Conservation (phyloP, 2,888 invertebrate genomes). For the Euzophera pinguis region DNA sequence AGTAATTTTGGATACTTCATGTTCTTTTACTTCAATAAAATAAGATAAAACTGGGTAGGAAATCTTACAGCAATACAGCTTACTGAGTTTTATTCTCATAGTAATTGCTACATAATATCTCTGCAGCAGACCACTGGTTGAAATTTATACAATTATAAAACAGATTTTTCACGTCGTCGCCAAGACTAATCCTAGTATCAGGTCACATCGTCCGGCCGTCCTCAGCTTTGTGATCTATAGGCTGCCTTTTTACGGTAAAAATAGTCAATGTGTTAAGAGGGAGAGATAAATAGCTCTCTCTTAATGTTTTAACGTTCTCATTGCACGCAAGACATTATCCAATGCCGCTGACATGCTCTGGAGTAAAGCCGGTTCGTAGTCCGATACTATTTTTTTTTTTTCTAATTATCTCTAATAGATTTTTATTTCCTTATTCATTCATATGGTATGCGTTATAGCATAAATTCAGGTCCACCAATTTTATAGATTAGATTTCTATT, state of each 20-base stretch:
- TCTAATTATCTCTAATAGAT: too few relatives aligned
- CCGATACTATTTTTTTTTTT: not conserved
- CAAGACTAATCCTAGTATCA: not conserved
- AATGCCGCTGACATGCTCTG: slow-evolving; percentile 5
- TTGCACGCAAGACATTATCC: slow-evolving; percentile 7
- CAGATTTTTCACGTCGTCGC: not conserved
- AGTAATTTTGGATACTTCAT: too few relatives aligned
- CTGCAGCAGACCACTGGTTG: not conserved
- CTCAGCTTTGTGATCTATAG: slow-evolving; percentile 2
- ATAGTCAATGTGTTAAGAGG: slow-evolving; percentile 4
- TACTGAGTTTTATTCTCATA: not conserved
- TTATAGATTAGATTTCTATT: too few relatives aligned
- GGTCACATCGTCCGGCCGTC: not conserved
- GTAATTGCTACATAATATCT: not conserved
- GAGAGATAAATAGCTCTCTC: slow-evolving; percentile 6
- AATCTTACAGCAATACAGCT: not conserved
- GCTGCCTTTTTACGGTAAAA: slow-evolving; percentile 5
- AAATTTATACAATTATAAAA: not conserved
- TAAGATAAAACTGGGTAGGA: not conserved
- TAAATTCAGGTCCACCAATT: too few relatives aligned
- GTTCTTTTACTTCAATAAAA: not conserved
- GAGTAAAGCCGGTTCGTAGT: slow-evolving; percentile 4
- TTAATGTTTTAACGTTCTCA: slow-evolving; percentile 7
- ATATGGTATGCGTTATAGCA: too few relatives aligned
- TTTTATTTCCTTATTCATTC: too few relatives aligned